Evolutionary conservation across 92 coral and sea anemone species (phyloP).

Genomic region (Parazoanthus atlanticus): DNA sequence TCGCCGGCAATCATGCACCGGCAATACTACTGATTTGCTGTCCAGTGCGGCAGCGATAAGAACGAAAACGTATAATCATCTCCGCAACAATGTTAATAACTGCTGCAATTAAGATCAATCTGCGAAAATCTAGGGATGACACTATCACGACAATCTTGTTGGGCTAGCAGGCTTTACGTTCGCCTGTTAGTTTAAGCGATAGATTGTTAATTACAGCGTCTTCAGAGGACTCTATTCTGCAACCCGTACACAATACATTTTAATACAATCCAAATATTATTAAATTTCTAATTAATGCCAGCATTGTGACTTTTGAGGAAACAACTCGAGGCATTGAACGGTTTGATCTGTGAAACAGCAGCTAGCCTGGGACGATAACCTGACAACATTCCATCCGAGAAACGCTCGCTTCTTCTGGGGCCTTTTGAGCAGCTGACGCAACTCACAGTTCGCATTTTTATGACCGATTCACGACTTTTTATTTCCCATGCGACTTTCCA

Average conservation of each 20-base stretch:
- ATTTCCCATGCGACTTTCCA: constrained; percentile 72
- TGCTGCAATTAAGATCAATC: constrained; percentile 95
- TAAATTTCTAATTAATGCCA: constrained; percentile 60
- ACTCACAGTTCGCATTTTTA: constrained; percentile 35
- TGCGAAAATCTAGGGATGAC: constrained; percentile 65
- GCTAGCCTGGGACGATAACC: background rate
- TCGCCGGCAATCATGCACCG: constrained; percentile 42
- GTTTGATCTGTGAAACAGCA: background rate
- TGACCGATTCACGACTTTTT: constrained; percentile 45
- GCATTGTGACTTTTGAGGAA: constrained; percentile 59
- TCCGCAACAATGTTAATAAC: constrained; percentile 95
- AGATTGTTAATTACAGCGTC: constrained; percentile 56
- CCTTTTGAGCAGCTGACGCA: constrained; percentile 11
- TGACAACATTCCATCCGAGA: background rate
- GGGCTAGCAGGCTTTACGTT: constrained; percentile 34
- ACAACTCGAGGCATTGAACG: constrained; percentile 49
- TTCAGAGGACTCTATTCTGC: constrained; percentile 41
- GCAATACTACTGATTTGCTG: constrained; percentile 48
- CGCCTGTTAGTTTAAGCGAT: constrained; percentile 69
- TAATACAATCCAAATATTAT: constrained; percentile 75
- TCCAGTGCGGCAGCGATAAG: constrained; percentile 73
- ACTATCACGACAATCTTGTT: constrained; percentile 32
- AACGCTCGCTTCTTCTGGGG: background rate
- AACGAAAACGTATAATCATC: constrained; percentile 73
- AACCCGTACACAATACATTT: constrained; percentile 50